Conservation (phyloP, 1,140 invertebrate species). For the Pseudomyrmex sp. region DNA sequence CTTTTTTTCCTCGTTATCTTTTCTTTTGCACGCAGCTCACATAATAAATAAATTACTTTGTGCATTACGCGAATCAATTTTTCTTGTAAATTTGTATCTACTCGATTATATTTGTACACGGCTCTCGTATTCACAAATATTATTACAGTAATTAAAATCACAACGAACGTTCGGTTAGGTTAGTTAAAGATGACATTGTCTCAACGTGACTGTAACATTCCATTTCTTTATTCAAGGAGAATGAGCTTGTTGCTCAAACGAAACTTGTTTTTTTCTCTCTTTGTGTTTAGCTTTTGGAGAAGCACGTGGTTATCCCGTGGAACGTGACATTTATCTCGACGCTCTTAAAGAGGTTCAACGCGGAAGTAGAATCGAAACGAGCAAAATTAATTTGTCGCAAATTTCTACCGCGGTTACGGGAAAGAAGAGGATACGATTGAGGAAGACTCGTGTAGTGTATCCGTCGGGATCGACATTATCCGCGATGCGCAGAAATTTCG, state of each 20-base stretch:
- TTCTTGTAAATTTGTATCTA: too few relatives aligned
- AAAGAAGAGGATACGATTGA: background rate
- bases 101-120: too few relatives aligned
- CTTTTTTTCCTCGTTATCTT: too few relatives aligned
- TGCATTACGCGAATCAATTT: too few relatives aligned
- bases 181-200: conserved; percentile 15
- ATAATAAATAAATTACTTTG: too few relatives aligned
- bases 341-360: conserved; percentile 49
- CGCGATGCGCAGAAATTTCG: conserved; percentile 62
- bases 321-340: conserved; percentile 84
- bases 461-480: conserved; percentile 65
- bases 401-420: background rate
- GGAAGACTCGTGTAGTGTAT: background rate
- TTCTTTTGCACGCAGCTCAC: too few relatives aligned
- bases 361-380: conserved; percentile 68
- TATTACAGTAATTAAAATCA: conserved; percentile 8
- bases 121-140: too few relatives aligned
- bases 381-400: conserved; percentile 36
- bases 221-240: background rate
- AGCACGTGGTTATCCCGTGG: conserved; percentile 87
- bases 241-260: background rate
- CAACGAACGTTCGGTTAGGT: conserved; percentile 4
- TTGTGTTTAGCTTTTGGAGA: conserved; percentile 85
- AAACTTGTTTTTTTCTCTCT: background rate
- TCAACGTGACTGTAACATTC: background rate